phyloP scores from a whole-genome alignment of 2,888 invertebrate species.

The Coelopa pilipes region DNA sequence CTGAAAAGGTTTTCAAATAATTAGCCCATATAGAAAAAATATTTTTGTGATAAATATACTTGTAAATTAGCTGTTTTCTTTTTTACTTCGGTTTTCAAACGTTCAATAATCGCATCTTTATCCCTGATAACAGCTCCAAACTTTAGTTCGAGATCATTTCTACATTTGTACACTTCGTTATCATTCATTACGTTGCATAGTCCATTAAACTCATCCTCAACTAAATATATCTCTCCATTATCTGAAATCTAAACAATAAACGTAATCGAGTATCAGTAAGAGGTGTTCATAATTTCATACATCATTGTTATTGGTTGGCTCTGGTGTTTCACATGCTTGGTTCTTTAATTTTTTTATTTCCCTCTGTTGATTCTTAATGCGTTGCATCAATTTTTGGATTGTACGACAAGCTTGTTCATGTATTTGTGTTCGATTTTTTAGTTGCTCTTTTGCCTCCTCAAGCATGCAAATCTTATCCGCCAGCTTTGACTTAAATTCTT shows the following conservation, averaged over 20 bases:
- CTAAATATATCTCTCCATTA: conserved; percentile 20
- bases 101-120: conserved; percentile 70
- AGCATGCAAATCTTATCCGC: conserved; percentile 62
- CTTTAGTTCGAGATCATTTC: conserved; percentile 48
- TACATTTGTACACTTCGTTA: conserved; percentile 53
- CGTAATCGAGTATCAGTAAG: neutral
- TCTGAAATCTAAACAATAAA: neutral
- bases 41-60: conserved; percentile 41
- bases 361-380: conserved; percentile 56
- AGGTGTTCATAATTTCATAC: conserved; percentile 47
- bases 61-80: conserved; percentile 64
- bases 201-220: conserved; percentile 45
- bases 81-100: conserved; percentile 67
- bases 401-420: conserved; percentile 62
- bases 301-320: conserved; percentile 50
- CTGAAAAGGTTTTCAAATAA: conserved; percentile 53
- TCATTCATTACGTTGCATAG: conserved; percentile 56
- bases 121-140: conserved; percentile 56
- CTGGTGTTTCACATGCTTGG: conserved; percentile 48
- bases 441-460: conserved; percentile 58
- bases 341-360: conserved; percentile 58
- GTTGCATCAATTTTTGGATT: conserved; percentile 60
- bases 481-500: conserved; percentile 55
- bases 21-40: neutral
- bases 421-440: conserved; percentile 55